Conservation (phyloP, 2,888 invertebrate genomes). For the Tortrix viridana region DNA sequence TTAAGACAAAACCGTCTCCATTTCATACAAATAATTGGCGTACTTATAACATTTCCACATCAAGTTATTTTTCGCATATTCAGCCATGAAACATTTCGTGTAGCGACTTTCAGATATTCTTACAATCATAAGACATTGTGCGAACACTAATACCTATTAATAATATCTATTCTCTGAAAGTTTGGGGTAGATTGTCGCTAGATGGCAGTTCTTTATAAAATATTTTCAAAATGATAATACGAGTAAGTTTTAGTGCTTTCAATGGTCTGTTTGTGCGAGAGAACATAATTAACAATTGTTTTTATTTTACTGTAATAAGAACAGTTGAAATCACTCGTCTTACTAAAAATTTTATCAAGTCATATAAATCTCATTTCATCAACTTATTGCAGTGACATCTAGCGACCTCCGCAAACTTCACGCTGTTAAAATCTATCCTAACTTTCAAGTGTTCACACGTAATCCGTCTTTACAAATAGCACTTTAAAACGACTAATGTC, state of each 20-base stretch:
- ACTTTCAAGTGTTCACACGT: slow-evolving; percentile 23
- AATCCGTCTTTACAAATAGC: slow-evolving; percentile 5
- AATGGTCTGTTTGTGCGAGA: too few relatives aligned
- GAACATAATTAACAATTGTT: too few relatives aligned
- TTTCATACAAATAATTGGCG: background rate
- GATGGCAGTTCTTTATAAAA: too few relatives aligned
- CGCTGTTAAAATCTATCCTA: slow-evolving; percentile 17
- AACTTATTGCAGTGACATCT: background rate
- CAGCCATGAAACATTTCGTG: slow-evolving; percentile 2
- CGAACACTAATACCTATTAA: slow-evolving; percentile 13
- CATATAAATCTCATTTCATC: too few relatives aligned
- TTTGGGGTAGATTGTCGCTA: background rate
- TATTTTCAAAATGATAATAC: too few relatives aligned
- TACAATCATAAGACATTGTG: slow-evolving; percentile 1
- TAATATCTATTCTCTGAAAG: background rate
- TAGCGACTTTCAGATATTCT: slow-evolving; percentile 1
- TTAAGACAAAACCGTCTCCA: background rate
- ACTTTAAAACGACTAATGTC: slow-evolving; percentile 5
- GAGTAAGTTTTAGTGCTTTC: too few relatives aligned
- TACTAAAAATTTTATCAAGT: too few relatives aligned
- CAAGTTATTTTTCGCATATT: background rate
- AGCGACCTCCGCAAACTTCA: background rate
- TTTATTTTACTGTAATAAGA: too few relatives aligned
- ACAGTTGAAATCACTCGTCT: too few relatives aligned
- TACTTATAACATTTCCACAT: background rate